Evolutionary conservation across 2,113 vertebrate genomes (phyloP).

Genomic region (Chaenocephalus aceratus): DNA sequence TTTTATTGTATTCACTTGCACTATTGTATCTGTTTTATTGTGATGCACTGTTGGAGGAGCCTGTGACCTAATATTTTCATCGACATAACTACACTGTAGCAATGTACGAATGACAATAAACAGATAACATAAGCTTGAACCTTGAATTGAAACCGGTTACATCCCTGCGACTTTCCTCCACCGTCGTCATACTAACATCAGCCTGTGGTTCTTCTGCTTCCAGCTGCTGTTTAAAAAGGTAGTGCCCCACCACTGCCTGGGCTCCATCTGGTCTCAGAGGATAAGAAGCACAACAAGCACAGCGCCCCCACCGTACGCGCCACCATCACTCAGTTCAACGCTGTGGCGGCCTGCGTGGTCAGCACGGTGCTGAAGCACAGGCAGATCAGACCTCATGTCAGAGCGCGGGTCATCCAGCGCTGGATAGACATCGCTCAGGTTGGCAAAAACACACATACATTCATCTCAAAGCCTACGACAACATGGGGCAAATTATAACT

Average conservation of each 20-base stretch:
- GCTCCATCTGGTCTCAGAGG: slow-evolving; percentile 94
- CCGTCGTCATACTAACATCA: slow-evolving; percentile 12
- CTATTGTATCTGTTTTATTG: too few species aligned
- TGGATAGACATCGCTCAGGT: slow-evolving; percentile 96
- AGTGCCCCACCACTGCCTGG: slow-evolving; percentile 94
- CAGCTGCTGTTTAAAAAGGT: slow-evolving; percentile 95
- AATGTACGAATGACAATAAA: too few species aligned
- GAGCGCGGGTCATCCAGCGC: slow-evolving; percentile 92
- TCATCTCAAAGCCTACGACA: not conserved
- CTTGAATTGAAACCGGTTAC: not conserved
- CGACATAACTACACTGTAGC: too few species aligned
- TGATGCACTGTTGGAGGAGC: too few species aligned
- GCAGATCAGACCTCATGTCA: slow-evolving; percentile 88
- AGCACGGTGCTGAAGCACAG: slow-evolving; percentile 88
- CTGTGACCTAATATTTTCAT: too few species aligned
- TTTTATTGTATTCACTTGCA: too few species aligned
- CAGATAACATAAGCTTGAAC: too few species aligned
- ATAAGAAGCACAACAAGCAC: slow-evolving; percentile 93
- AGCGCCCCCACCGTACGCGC: slow-evolving; percentile 91
- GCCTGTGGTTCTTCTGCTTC: not conserved
- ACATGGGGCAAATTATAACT: not conserved
- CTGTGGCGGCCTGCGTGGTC: slow-evolving; percentile 91
- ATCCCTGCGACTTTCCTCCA: not conserved
- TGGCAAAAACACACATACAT: slow-evolving; percentile 24
- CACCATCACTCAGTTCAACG: slow-evolving; percentile 95